Evolutionary conservation across 1,140 invertebrate genomes (phyloP), one percentile per base, ranked within the genome.

Genomic region (Rhagoletis zephyria): DNA sequence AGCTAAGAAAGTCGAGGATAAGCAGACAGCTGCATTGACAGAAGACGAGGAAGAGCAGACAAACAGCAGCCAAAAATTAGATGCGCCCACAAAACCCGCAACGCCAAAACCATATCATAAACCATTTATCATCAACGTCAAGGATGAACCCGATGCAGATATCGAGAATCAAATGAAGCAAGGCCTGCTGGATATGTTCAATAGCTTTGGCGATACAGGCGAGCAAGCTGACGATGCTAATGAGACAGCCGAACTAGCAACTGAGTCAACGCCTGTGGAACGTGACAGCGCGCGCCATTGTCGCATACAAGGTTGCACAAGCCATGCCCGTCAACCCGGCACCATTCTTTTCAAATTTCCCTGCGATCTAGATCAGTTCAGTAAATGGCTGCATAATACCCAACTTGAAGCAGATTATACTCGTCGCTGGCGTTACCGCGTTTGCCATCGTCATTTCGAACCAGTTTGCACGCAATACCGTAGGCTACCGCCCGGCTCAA

Each of bases 381-480:
- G 88, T 0, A 92, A 92, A 85, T 92, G 91, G 91, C 89, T 90
- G 88, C 89, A 92, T 77, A 92, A 92, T 74, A 90, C 89, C 1
- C 91, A 92, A 64, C 89, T 92, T 5, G 74, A 89, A 14, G 90
- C 89, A 64, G 88, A 90, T 45, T 85, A 51, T 7, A 90, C 88
- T n/a, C 89, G 81, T n/a, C 87, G 87, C 14, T 91, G 91, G 91
- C 91, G 90, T 1, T 91, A 89, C 70, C 90, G 91, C 67, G 90
- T 92, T 14, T 92, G 91, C 63, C 91, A 91, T 19, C 88, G 89
- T 60, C 91, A 92, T 51, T 92, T 92, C 16, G 88, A 85, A 0
- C 77, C 85, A 6, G 87, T 88, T 60, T 92, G 91, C 85, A 90
- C 90, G 40, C 56, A 51, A 12, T 65, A 77, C 14, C 90, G 89